Evolutionary conservation across 1,140 invertebrate species (phyloP).

Genomic region (Megathymus violae): DNA sequence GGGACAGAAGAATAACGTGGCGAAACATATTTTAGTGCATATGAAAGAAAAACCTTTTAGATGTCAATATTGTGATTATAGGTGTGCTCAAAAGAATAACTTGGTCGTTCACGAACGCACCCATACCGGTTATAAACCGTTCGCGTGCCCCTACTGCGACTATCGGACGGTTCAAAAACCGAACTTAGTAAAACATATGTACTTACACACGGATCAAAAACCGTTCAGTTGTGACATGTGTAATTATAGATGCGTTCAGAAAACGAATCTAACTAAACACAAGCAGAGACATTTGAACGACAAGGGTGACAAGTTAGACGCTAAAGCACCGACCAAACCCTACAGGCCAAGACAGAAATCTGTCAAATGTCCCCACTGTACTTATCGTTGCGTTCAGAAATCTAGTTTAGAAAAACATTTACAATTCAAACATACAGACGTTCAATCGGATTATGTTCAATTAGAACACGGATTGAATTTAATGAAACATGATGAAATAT

Average conservation of each 20-base stretch:
- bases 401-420: constrained; percentile 77
- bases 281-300: constrained; percentile 78
- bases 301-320: constrained; percentile 69
- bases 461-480: constrained; percentile 39
- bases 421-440: constrained; percentile 67
- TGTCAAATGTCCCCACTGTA: constrained; percentile 71
- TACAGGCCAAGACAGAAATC: constrained; percentile 73
- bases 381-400: constrained; percentile 76
- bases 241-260: constrained; percentile 80
- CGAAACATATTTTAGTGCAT: constrained; percentile 89
- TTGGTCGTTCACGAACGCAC: constrained; percentile 84
- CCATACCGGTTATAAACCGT: constrained; percentile 86
- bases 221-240: constrained; percentile 87
- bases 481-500: constrained; percentile 46
- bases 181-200: constrained; percentile 86
- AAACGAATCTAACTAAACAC: constrained; percentile 81
- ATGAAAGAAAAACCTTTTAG: constrained; percentile 90
- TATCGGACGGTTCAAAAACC: constrained; percentile 84
- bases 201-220: constrained; percentile 86
- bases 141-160: constrained; percentile 87
- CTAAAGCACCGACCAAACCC: constrained; percentile 66
- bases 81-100: constrained; percentile 87
- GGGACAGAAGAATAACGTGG: constrained; percentile 90
- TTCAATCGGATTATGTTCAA: constrained; percentile 25
- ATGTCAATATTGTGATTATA: constrained; percentile 88